Evolutionary conservation across 1,140 invertebrate species (phyloP), one percentile per base, ranked within the genome.

Genomic region (Holcopasites calliopsidis): DNA sequence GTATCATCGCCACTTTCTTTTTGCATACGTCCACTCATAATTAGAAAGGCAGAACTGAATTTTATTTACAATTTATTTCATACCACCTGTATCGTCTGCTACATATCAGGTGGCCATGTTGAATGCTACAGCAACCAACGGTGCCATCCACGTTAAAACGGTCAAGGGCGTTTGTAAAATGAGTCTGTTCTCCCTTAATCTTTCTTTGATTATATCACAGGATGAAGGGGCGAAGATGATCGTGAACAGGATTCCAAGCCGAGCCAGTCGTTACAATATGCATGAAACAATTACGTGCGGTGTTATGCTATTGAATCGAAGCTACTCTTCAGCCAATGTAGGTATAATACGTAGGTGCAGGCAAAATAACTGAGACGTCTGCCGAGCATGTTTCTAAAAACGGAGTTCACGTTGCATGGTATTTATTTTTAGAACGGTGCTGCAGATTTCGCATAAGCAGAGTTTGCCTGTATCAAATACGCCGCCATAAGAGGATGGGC

Each of bases 81-180:
- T 86, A 84, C 87, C 88, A 89, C 88, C 84, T 89, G 87, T 86
- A 88, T 90, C 88, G 88, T 90, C 88, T 88, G 86, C 88, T 89
- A 85, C 81, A 86, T 83, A 87, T 89, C 85, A 87, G 86, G 86
- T 88, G 83, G 89, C 90, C 90, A 90, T 90, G 83, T 90, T 90
- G 87, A 83, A 86, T 85, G 75, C 83, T 70, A 84, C 60, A 77
- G 11, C 64, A 52, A 82, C 52, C 54, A 50, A 26, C 68, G 76
- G 72, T 76, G 66, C 55, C 49, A 78, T 72, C 40, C 58, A 65
- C 75, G 55, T 60, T 76, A 38, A 23, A 71, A 78, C 61, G 64
- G 23, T 73, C 54, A 52, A 68, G 28, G 64, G 69, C 49, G 18
- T 16, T 65, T 44, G 23, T 44, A 75, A n/a, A 60, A 69, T 18